Base-by-base conservation (phyloP, 2,888 invertebrate genomes). In the Argynnis bischoffii region DNA sequence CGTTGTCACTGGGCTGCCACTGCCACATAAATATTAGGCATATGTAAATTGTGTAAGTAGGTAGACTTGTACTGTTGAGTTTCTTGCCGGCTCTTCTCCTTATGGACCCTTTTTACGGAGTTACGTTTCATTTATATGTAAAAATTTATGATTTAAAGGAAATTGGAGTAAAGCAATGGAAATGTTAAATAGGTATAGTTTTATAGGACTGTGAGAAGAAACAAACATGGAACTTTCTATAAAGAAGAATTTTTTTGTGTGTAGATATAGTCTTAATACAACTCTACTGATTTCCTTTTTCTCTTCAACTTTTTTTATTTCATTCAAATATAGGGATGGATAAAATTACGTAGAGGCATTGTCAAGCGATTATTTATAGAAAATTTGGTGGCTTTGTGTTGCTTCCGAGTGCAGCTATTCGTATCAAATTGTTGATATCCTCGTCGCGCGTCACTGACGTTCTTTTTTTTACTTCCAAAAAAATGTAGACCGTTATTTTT, bases 291-390 rank as follows among this genome's bases (percentile, higher is more conserved):
- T 79, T 76, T 70, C 82, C 57, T 47, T 84, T 78, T 83, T 77
- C 85, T 72, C 69, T 74, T 77, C 69, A 75, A 76, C 74, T 55
- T 89, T 90, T 90, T 90, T 92, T 89, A 88, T 84, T 84, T 80
- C 84, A 89, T 90, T 88, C 88, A 88, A 85, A 89, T 87, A 87
- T 82, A 87, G 86, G 89, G 89, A 86, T 86, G 89, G 89, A 90
- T 90, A 87, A 90, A 90, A 89, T 90, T 90, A 90, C 91, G 81
- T 78, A 78, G 79, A 79, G 78, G 84, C 83, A 89, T 91, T 91
- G 91, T 92, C 81, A 86, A 81, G 81, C 88, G 90, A 90, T 90
- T 91, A 92, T 91, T 92, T 91, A 90, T 92, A 91, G 89, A 91
- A 89, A 90, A 90, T 89, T 91, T 87, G 84, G 87, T 79, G 81